Evolutionary conservation across 2,888 invertebrate species (phyloP).

Genomic region (Drosophila sordidula): DNA sequence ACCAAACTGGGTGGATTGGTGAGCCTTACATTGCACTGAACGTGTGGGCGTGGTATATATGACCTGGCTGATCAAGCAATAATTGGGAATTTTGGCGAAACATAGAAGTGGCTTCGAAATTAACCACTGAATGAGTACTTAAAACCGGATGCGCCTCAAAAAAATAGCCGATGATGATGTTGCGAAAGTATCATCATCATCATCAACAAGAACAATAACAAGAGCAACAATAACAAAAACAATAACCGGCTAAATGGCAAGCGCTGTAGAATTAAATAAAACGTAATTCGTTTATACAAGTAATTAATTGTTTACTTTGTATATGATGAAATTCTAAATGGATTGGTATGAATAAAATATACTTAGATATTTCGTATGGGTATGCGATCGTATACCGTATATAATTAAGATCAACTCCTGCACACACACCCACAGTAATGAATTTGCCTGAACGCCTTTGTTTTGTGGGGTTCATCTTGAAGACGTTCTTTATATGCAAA

Average conservation of each 20-base stretch:
- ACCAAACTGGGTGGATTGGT: conserved; percentile 4
- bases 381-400: background rate
- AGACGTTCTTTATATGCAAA: conserved; percentile 51
- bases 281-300: conserved; percentile 49
- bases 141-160: conserved; percentile 54
- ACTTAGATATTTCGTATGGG: conserved; percentile 1
- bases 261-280: conserved; percentile 52
- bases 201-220: conserved; percentile 1
- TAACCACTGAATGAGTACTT: conserved; percentile 2
- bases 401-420: conserved; percentile 13
- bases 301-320: conserved; percentile 39
- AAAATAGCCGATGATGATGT: conserved; percentile 41
- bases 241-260: conserved; percentile 71
- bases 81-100: conserved; percentile 3
- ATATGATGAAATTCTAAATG: conserved; percentile 24
- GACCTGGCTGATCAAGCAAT: conserved; percentile 13
- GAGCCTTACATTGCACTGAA: conserved; percentile 1
- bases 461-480: conserved; percentile 29
- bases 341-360: conserved; percentile 20
- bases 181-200: conserved; percentile 15
- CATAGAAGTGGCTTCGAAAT: conserved; percentile 22
- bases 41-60: conserved; percentile 29
- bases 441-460: conserved; percentile 14
- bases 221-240: conserved; percentile 23
- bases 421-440: conserved; percentile 6